Evolutionary conservation across 2,113 vertebrate species (phyloP).

Genomic region (Polypterus senegalus): DNA sequence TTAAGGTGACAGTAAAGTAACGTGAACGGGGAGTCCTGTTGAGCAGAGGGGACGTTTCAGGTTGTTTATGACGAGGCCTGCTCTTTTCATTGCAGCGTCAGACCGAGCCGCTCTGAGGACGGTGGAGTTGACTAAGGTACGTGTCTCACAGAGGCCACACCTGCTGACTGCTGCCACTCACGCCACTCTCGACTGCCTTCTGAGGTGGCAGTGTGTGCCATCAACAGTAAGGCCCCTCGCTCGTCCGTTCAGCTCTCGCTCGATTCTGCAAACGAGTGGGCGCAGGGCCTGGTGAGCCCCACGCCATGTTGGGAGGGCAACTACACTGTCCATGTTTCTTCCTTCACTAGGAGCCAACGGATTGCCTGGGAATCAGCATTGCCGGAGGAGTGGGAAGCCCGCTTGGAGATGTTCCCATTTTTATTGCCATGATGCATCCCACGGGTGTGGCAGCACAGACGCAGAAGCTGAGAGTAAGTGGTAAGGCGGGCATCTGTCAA

Average conservation of each 20-base stretch:
- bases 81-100: slow-evolving; percentile 32
- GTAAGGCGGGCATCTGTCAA: neutral
- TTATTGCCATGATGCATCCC: slow-evolving; percentile 96
- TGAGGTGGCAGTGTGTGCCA: too few species aligned
- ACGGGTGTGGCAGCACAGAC: slow-evolving; percentile 87
- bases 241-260: too few species aligned
- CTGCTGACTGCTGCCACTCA: too few species aligned
- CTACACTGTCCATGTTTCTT: slow-evolving; percentile 8
- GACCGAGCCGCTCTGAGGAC: slow-evolving; percentile 73
- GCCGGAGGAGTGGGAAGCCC: slow-evolving; percentile 93
- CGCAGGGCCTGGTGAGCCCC: too few species aligned
- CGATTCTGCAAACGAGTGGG: too few species aligned
- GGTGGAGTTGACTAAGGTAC: slow-evolving; percentile 83
- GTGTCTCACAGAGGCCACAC: neutral
- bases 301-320: too few species aligned
- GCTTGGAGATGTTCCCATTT: slow-evolving; percentile 88
- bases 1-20: too few species aligned
- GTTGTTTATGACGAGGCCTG: slow-evolving; percentile 8
- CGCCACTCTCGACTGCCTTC: too few species aligned
- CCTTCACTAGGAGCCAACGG: slow-evolving; percentile 51
- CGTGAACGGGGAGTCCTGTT: too few species aligned
- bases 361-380: slow-evolving; percentile 86
- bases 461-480: slow-evolving; percentile 75
- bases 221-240: too few species aligned
- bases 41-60: neutral